phyloP scores from a whole-genome alignment of 1,140 invertebrate species.

The Drosophila ambigua region DNA sequence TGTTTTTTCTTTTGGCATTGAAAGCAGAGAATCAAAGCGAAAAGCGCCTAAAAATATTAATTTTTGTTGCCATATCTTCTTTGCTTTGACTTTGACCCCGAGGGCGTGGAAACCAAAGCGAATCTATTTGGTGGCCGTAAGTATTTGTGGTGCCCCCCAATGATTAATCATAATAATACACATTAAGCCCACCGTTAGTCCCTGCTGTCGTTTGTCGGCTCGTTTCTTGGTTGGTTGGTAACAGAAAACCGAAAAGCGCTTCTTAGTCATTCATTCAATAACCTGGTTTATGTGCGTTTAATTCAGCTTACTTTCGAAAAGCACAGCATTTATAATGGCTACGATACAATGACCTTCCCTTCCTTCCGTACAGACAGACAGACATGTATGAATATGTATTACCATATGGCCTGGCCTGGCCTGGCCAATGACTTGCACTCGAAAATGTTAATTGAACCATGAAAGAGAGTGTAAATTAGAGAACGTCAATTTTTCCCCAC shows the following conservation, averaged over 20 bases:
- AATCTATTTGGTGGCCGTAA: slow-evolving; percentile 23
- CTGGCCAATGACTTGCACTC: slow-evolving; percentile 54
- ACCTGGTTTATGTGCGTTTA: slow-evolving; percentile 39
- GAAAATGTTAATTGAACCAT: slow-evolving; percentile 63
- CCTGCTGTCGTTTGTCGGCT: slow-evolving; percentile 7
- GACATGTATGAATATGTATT: slow-evolving; percentile 25
- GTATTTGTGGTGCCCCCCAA: slow-evolving; percentile 20
- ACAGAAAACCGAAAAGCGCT: slow-evolving; percentile 45
- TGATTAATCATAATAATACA: slow-evolving; percentile 59
- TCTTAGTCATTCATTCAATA: slow-evolving; percentile 14
- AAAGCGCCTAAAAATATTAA: slow-evolving; percentile 25
- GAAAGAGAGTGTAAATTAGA: slow-evolving; percentile 48
- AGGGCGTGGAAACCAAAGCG: slow-evolving; percentile 49
- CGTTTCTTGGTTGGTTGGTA: slow-evolving; percentile 21
- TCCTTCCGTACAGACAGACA: slow-evolving; percentile 10
- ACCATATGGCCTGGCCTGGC: slow-evolving; percentile 20
- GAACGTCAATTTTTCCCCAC: slow-evolving; percentile 8
- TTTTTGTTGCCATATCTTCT: slow-evolving; percentile 1
- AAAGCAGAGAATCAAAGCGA: slow-evolving; percentile 23
- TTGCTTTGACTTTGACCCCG: slow-evolving; percentile 28
- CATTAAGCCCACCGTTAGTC: slow-evolving; percentile 47
- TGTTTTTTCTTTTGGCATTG: slow-evolving; percentile 6
- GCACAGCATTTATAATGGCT: slow-evolving; percentile 10
- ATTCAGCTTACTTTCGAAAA: slow-evolving; percentile 53
- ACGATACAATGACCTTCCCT: slow-evolving; percentile 45